These are phyloP conservation scores for Daptonema setosum DNA, from an alignment of 2,888 invertebrate genomes.

Conservation along the genomic window DNA sequence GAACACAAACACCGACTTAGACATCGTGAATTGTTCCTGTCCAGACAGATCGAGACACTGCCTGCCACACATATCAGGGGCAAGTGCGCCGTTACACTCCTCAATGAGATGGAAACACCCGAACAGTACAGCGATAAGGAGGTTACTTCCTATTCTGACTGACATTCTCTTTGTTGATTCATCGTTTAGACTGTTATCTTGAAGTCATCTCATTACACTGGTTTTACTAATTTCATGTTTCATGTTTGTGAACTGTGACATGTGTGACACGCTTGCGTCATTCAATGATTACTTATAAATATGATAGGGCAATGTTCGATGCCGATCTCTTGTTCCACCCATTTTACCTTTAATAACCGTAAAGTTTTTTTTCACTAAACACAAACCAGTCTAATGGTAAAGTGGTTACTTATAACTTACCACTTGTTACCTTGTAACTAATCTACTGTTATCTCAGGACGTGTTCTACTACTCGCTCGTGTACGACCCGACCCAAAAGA, in stretches of 20 bases:
- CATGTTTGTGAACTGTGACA: too few species aligned
- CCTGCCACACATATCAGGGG: slow-evolving; percentile 93
- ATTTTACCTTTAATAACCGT: too few species aligned
- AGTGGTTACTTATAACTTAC: too few species aligned
- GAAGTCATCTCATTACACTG: not conserved
- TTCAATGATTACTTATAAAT: too few species aligned
- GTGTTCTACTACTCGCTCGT: slow-evolving; percentile 98
- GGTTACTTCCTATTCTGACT: slow-evolving; percentile 6
- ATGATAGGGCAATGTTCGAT: too few species aligned
- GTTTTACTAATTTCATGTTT: not conserved
- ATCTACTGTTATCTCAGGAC: too few species aligned
- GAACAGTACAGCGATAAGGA: slow-evolving; percentile 74
- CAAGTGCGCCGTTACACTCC: slow-evolving; percentile 90
- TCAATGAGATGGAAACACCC: slow-evolving; percentile 94
- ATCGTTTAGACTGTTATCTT: not conserved
- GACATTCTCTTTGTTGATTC: not conserved
- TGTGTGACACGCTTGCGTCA: too few species aligned
- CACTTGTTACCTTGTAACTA: too few species aligned
- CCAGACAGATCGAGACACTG: slow-evolving; percentile 76
- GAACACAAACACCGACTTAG: slow-evolving; percentile 3
- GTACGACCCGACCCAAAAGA: slow-evolving; percentile 96
- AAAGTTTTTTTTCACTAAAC: too few species aligned
- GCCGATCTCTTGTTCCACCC: too few species aligned
- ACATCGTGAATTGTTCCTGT: slow-evolving; percentile 90
- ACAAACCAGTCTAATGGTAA: too few species aligned